Conservation (phyloP, 2,113 vertebrate genomes). For the Psilopsiagon aurifrons region DNA sequence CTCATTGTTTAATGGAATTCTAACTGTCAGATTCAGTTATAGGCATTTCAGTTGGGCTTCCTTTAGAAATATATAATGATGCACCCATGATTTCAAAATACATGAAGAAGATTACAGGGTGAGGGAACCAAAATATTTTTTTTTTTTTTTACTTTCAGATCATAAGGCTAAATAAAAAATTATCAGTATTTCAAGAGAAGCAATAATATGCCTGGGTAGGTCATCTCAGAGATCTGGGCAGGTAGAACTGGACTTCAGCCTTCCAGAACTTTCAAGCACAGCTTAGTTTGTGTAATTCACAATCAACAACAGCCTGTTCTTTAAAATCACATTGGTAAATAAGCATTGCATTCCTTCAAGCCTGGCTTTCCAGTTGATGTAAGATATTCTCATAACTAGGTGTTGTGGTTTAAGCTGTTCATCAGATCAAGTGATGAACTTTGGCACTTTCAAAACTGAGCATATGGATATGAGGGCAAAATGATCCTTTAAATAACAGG, state of each 20-base stretch:
- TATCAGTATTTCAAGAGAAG: background rate
- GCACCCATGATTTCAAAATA: background rate
- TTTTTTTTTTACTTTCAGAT: background rate
- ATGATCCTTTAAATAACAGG: background rate
- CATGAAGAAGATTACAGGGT: background rate
- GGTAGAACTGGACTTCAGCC: background rate
- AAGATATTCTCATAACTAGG: background rate
- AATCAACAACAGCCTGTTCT: background rate
- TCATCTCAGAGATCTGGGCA: background rate
- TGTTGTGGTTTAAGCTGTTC: too few species aligned
- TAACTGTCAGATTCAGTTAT: conserved; percentile 38
- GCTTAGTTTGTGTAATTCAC: background rate
- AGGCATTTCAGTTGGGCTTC: conserved; percentile 35
- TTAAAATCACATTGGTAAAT: background rate
- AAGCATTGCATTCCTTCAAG: background rate
- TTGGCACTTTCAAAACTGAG: background rate
- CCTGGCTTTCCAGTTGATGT: background rate
- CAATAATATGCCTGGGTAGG: background rate
- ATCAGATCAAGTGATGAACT: background rate
- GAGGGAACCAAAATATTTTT: background rate
- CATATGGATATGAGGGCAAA: background rate
- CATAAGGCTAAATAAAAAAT: background rate
- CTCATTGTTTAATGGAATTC: conserved; percentile 51
- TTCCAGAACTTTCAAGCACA: background rate
- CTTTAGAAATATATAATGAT: conserved; percentile 2